Evolutionary conservation across 2,113 vertebrate species (phyloP), one percentile per base, ranked within the genome.

Genomic region (Physeter macrocephalus): DNA sequence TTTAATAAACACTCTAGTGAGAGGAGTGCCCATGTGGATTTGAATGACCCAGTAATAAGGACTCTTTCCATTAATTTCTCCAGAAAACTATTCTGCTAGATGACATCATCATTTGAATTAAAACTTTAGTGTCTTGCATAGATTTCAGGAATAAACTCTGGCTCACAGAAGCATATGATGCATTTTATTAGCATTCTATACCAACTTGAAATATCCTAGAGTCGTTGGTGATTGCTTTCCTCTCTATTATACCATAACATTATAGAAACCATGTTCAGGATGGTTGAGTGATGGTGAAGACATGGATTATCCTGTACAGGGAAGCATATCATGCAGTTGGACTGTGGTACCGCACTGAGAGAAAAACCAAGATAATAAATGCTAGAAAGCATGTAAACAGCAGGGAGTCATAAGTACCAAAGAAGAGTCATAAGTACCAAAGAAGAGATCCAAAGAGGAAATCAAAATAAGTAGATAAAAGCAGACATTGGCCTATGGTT

Each of bases 321-420:
- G 72, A 98, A 97, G 85, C 67, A n/a, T 77, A 94, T 95, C 96
- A 93, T 96, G 43, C 77, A 84, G 74, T 92, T 96, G 96, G 36
- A 88, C 94, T 93, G n/a, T 49, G 75, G 64, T 97, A 71, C 31
- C 96, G 97, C 46, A 96, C 94, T 96, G 96, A 97, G 96, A 97
- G 71, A 75, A 98, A 98, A 98, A 98, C 71, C 95, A 89, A 97
- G 94, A 97, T 85, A 98, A 98, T 97, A 98, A 98, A 97, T 97
- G 90, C 90, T 87, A 92, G 90, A 95, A 98, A 98, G 97, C 72
- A 77, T 69, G 64, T 54, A 31, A 98, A 54, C 96, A 97, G 88
- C 95, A 96, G 96, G 97, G 75, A 97, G 27, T 75, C 95, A 46
- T 29, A 77, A 96, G 71, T 88, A 84, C 61, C 88, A 64, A 39